Percentiles rank a stretch among this genome's conserved stretches.
Evolutionary conservation across 2,888 invertebrate species (phyloP).

Genomic region (Steinernema scapterisci): DNA sequence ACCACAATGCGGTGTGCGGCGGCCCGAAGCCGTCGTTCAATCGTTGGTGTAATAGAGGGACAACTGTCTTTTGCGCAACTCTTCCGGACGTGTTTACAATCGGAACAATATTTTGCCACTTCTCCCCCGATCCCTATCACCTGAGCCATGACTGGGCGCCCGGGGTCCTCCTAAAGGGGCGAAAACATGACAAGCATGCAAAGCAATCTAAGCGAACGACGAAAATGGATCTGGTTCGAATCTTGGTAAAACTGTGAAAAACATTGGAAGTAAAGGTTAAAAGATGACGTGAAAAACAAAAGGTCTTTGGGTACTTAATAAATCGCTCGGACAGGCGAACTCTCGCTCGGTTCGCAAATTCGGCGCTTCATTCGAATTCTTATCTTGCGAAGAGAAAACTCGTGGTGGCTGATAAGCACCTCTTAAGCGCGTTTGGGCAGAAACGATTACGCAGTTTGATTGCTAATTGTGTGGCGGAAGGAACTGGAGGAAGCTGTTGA

Average conservation of each 20-base stretch:
- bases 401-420: neutral
- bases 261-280: too few species aligned
- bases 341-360: neutral
- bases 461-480: too few species aligned
- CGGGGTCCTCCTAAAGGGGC: neutral
- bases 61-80: slow-evolving; percentile 12
- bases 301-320: neutral
- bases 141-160: neutral
- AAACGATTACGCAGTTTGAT: neutral
- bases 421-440: neutral
- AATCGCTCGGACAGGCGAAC: neutral
- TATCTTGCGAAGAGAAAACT: neutral
- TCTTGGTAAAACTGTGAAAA: too few species aligned
- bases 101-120: slow-evolving; percentile 9
- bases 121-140: neutral
- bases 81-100: slow-evolving; percentile 20
- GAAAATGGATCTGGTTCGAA: too few species aligned
- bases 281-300: neutral
- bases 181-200: neutral
- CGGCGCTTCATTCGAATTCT: neutral
- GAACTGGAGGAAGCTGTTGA: too few species aligned
- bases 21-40: neutral
- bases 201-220: too few species aligned
- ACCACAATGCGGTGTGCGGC: slow-evolving; percentile 11
- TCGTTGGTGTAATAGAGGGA: neutral